Conservation (phyloP, 1,140 invertebrate genomes). For the Camponotus vicinus region DNA sequence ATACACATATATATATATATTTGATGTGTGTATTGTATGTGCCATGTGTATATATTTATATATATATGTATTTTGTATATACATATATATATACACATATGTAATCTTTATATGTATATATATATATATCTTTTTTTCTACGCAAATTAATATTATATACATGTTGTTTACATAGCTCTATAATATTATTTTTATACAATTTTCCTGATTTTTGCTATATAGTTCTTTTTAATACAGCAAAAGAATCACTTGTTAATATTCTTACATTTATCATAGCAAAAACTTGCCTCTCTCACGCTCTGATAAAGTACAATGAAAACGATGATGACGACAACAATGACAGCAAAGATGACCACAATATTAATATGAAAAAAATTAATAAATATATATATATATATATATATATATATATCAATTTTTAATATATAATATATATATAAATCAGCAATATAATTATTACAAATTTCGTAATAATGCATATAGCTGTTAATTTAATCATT, state of each 20-base stretch:
- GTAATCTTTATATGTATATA: neutral
- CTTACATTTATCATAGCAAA: slow-evolving; percentile 70
- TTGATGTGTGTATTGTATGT: slow-evolving; percentile 55
- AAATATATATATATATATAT: slow-evolving; percentile 30
- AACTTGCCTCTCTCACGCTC: slow-evolving; percentile 61
- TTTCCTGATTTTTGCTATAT: slow-evolving; percentile 69
- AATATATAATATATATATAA: slow-evolving; percentile 51
- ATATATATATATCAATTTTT: neutral
- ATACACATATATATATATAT: neutral
- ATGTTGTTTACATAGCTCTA: slow-evolving; percentile 54
- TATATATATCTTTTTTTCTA: slow-evolving; percentile 51
- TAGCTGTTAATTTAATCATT: slow-evolving; percentile 68
- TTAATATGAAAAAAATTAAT: slow-evolving; percentile 71
- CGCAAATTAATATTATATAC: slow-evolving; percentile 65
- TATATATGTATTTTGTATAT: neutral
- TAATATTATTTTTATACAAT: slow-evolving; percentile 77
- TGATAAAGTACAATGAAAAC: slow-evolving; percentile 68
- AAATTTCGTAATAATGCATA: slow-evolving; percentile 64
- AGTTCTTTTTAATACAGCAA: slow-evolving; percentile 63
- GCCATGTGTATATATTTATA: slow-evolving; percentile 43
- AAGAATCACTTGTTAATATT: slow-evolving; percentile 62
- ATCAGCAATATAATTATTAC: slow-evolving; percentile 51
- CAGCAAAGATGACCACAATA: slow-evolving; percentile 65
- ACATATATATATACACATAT: neutral
- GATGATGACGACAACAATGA: slow-evolving; percentile 59